phyloP scores from a whole-genome alignment of 1,140 invertebrate genomes.

The Lepidurus couesii region DNA sequence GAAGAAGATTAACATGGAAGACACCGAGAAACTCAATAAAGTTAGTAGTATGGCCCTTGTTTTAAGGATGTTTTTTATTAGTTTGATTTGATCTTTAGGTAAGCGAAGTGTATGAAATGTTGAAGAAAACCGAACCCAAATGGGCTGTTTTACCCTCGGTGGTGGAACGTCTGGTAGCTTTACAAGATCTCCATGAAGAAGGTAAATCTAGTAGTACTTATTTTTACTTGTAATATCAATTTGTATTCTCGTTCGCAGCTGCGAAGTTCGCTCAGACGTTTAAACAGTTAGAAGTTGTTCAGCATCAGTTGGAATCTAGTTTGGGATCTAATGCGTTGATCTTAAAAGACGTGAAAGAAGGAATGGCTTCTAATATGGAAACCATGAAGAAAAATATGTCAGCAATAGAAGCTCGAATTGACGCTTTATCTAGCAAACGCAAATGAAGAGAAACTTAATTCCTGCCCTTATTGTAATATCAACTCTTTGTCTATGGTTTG shows the following conservation, averaged over 20 bases:
- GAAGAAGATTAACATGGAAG: slow-evolving; percentile 57
- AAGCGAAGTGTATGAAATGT: slow-evolving; percentile 73
- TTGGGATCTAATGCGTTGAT: slow-evolving; percentile 70
- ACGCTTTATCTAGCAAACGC: slow-evolving; percentile 44
- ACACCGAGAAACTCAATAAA: slow-evolving; percentile 72
- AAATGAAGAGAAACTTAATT: background rate
- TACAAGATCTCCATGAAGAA: slow-evolving; percentile 82
- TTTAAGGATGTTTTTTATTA: background rate
- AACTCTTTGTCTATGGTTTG: background rate
- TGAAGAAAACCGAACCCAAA: slow-evolving; percentile 74
- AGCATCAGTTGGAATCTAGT: slow-evolving; percentile 63
- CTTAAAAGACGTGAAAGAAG: slow-evolving; percentile 71
- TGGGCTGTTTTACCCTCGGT: slow-evolving; percentile 70
- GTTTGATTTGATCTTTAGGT: slow-evolving; percentile 51
- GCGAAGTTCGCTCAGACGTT: slow-evolving; percentile 77
- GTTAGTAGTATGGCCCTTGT: slow-evolving; percentile 43
- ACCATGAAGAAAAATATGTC: slow-evolving; percentile 64
- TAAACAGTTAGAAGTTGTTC: slow-evolving; percentile 71
- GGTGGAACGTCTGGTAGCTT: slow-evolving; percentile 70
- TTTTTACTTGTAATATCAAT: background rate
- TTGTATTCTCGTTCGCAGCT: slow-evolving; percentile 54
- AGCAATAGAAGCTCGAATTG: slow-evolving; percentile 65
- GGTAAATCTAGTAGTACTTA: slow-evolving; percentile 51
- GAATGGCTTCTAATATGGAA: slow-evolving; percentile 66
- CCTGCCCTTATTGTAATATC: background rate